These are phyloP conservation scores for Acrobasis suavella DNA, from an alignment of 2,888 invertebrate genomes.

Conservation along the genomic window DNA sequence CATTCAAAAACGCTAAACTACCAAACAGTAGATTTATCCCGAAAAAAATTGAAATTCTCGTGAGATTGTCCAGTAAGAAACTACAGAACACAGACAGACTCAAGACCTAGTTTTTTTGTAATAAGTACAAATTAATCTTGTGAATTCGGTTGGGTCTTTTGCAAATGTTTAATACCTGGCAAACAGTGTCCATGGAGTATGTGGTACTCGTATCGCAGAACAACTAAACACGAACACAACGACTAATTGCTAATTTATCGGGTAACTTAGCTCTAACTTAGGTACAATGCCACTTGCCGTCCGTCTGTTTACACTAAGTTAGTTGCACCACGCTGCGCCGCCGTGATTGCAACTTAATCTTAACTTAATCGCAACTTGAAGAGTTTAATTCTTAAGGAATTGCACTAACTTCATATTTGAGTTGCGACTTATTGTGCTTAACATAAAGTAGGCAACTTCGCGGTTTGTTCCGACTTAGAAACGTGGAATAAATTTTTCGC, in stretches of 20 bases:
- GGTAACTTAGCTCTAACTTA: constrained; percentile 54
- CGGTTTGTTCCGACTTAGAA: constrained; percentile 18
- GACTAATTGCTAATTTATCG: constrained; percentile 62
- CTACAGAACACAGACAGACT: too few relatives aligned
- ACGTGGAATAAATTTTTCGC: constrained; percentile 13
- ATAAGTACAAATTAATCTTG: too few relatives aligned
- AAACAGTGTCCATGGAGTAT: constrained; percentile 14
- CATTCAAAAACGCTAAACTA: too few relatives aligned
- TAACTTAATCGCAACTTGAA: constrained; percentile 70
- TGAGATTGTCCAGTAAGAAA: too few relatives aligned
- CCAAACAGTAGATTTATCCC: too few relatives aligned
- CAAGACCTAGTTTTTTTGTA: too few relatives aligned
- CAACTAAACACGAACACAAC: constrained; percentile 35
- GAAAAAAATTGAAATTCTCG: too few relatives aligned
- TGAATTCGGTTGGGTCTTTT: neutral
- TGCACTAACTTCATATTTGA: constrained; percentile 24
- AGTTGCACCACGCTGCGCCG: constrained; percentile 46
- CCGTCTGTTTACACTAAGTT: constrained; percentile 64
- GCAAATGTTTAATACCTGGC: neutral
- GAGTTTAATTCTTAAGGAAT: constrained; percentile 28
- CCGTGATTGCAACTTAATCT: constrained; percentile 71
- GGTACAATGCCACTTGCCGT: constrained; percentile 61
- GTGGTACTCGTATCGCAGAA: constrained; percentile 8
- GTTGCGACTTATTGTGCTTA: constrained; percentile 22
- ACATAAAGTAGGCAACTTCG: constrained; percentile 19